Conservation (phyloP, 92 coral and sea anemone genomes). For the Epizoanthus stellaris region DNA sequence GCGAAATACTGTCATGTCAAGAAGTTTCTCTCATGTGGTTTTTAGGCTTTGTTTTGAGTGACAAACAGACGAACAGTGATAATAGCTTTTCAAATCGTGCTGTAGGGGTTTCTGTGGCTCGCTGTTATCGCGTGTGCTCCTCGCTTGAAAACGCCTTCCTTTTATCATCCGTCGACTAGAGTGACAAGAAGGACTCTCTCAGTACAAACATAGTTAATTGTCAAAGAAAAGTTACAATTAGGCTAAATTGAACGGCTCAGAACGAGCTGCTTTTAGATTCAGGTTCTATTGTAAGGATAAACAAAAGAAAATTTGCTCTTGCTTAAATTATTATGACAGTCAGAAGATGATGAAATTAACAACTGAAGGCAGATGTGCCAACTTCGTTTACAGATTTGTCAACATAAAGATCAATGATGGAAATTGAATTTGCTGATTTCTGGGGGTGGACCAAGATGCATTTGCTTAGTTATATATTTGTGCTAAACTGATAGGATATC, state of each 20-base stretch:
- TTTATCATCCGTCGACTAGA: conserved; percentile 72
- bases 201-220: conserved; percentile 90
- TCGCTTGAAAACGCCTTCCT: conserved; percentile 70
- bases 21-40: conserved; percentile 63
- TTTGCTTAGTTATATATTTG: conserved; percentile 52
- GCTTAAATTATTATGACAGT: conserved; percentile 89
- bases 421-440: conserved; percentile 62
- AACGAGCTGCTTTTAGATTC: conserved; percentile 43
- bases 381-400: conserved; percentile 92
- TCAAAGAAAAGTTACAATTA: conserved; percentile 95
- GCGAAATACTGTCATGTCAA: conserved; percentile 58
- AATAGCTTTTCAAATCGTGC: conserved; percentile 70
- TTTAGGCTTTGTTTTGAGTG: conserved; percentile 62
- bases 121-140: conserved; percentile 77
- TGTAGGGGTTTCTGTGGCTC: conserved; percentile 60
- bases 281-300: conserved; percentile 63
- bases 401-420: conserved; percentile 59
- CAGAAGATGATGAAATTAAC: conserved; percentile 84
- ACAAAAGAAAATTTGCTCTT: conserved; percentile 77
- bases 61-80: conserved; percentile 68
- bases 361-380: conserved; percentile 96
- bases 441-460: conserved; percentile 54
- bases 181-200: conserved; percentile 76
- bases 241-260: conserved; percentile 68
- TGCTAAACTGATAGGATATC: conserved; percentile 48